Evolutionary conservation across 2,113 vertebrate genomes (phyloP).

Genomic region (Anthoscopus minutus): DNA sequence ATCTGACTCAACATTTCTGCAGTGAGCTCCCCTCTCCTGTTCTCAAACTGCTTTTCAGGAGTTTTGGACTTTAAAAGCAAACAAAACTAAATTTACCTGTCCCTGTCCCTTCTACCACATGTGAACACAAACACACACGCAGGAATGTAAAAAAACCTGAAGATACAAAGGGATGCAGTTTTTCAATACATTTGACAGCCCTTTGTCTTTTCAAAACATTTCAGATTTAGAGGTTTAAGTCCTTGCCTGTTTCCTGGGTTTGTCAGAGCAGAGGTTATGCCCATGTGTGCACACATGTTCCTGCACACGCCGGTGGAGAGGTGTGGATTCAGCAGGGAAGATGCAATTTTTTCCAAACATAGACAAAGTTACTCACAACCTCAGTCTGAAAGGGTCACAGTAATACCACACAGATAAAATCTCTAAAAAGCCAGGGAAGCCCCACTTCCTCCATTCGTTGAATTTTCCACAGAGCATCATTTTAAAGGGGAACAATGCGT

Average conservation of each 20-base stretch:
- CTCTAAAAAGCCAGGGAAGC: neutral
- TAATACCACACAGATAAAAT: neutral
- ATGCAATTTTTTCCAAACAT: neutral
- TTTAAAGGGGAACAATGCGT: neutral
- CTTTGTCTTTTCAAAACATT: neutral
- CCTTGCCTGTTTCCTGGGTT: neutral
- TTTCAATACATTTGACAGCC: neutral
- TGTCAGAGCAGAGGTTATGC: neutral
- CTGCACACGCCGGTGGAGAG: neutral
- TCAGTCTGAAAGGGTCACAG: neutral
- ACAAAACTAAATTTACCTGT: neutral
- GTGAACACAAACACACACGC: neutral
- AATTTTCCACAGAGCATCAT: neutral
- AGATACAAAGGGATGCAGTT: neutral
- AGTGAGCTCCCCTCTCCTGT: neutral
- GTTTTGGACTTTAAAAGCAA: neutral
- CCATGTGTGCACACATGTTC: neutral
- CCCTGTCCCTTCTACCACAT: neutral
- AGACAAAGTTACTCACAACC: neutral
- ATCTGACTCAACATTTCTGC: neutral
- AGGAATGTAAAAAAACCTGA: neutral
- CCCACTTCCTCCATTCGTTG: neutral
- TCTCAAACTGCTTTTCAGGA: neutral
- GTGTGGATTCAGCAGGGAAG: neutral
- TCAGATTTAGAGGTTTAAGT: neutral